Base-by-base conservation (phyloP, 2,113 vertebrate species). In the Mionectes macconnelli region DNA sequence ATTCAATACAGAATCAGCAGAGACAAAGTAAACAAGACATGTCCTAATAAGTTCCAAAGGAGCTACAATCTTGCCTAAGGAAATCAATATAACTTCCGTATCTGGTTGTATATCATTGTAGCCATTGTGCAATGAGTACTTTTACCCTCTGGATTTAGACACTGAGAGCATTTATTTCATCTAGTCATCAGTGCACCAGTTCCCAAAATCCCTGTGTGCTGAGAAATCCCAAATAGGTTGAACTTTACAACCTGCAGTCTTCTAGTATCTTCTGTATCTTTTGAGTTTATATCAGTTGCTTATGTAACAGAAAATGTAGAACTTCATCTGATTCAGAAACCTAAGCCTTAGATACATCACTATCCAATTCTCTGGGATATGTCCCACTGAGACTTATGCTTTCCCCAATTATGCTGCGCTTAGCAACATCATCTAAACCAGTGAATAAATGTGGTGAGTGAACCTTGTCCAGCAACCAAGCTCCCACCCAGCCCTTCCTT, bases 11-110 rank as follows among this genome's bases (percentile, higher is more conserved):
- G 50, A 88, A 85, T 85, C 70, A 83, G 57, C 49, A 94, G 74
- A 94, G 53, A 95, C 66, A 91, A 93, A 95, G 63, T 77, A 95
- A 96, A 95, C 81, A 90, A 85, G 78, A 75, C 67, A 56, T 12
- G 1, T 72, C 67, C 57, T 89, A 94, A 40, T 79, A 90, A 93
- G 81, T 85, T 96, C 70, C 63, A 83, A 6, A 89, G 74, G 40
- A 92, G 31, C 63, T 94, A 89, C 25, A 0, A 66, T 91, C 53
- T 74, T 76, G 70, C 33, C 31, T 78, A 57, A 90, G 50, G 57
- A 92, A 94, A 92, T 92, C 93, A 78, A 87, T 87, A 56, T 17
- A 68, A 40, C 31, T 84, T 89, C 44, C 0, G 1, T 63, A 72
- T 68, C 40, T 72, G 35, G 40, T 60, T 82, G 44, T 64, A 21